Percentiles rank a stretch among this genome's conserved stretches.
phyloP scores from a whole-genome alignment of 2,113 vertebrate species.

The Oreochromis niloticus region DNA sequence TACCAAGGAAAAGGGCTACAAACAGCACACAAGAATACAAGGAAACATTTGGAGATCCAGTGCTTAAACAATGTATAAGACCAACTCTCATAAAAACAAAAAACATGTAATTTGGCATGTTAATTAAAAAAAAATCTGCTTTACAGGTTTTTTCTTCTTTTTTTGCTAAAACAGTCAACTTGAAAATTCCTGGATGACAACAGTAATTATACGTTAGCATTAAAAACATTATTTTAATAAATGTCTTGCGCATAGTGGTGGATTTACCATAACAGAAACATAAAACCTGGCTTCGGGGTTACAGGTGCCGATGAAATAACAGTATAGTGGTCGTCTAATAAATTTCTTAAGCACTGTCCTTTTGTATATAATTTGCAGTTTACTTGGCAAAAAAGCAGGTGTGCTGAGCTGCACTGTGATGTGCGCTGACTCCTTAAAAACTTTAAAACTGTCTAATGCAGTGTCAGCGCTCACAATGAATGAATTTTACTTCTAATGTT shows the following conservation, averaged over 20 bases:
- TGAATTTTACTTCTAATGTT: neutral
- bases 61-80: accelerated
- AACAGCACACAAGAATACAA: neutral
- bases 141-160: accelerated
- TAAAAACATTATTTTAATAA: neutral
- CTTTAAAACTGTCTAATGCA: neutral
- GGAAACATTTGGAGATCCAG: neutral
- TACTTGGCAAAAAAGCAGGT: neutral
- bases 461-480: neutral
- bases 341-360: neutral
- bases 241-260: accelerated
- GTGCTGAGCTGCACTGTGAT: neutral
- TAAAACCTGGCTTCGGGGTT: neutral
- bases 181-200: neutral
- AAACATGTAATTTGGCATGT: no score
- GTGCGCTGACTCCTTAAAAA: neutral
- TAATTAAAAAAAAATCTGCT: neutral
- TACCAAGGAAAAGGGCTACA: neutral
- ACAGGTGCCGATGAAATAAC: neutral
- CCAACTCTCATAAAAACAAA: no score
- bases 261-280: neutral
- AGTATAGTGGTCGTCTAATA: neutral
- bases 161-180: accelerated
- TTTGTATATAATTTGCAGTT: neutral
- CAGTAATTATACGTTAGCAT: neutral